Evolutionary conservation across 2,113 vertebrate genomes (phyloP), one percentile per base, ranked within the genome.

Genomic region (Pterophyllum scalare): DNA sequence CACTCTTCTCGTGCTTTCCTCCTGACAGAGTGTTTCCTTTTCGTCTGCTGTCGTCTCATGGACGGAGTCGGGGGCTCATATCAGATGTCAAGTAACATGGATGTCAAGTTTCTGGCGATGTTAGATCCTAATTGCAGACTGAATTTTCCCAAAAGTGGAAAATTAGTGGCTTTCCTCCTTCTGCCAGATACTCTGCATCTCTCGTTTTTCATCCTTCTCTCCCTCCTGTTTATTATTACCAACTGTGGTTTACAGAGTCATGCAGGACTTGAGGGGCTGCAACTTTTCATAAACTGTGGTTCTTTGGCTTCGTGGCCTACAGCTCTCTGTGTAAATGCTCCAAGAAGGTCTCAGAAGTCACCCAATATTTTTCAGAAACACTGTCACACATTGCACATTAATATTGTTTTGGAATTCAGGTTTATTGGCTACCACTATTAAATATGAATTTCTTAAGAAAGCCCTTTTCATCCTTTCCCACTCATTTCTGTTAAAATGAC

Each of bases 131-230:
- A 91, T 91, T 92, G 67, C 38, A 90, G 86, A 46, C n/a, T 74
- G 81, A 87, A 86, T 60, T 77, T 87, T 83, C 76, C 81, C 76
- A 76, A 85, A 87, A 92, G 88, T 90, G 91, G 78, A 91, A 90
- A 92, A 91, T 87, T 76, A 87, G 83, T 81, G 82, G 88, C 59
- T 91, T 22, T 88, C 59, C 59, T 60, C 14, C 33, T 77, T 35
- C 75, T 87, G 88, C 75, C 83, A 91, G 74, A 88, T 75, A 59
- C 56, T 87, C 85, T 82, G 74, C 81, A 58, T 87, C n/a, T 33
- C 75, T 78, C 70, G 22, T 75, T 80, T 77, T 83, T 79, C 35
- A 70, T 85, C 82, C 54, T 31, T 6, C 76, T 82, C 76, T 70
- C 57, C 74, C 79, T 89, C 82, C 80, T 90, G 85, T 85, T 90